These are phyloP conservation scores for Achroia grisella DNA, from an alignment of 1,140 invertebrate genomes.

Conservation along the genomic window DNA sequence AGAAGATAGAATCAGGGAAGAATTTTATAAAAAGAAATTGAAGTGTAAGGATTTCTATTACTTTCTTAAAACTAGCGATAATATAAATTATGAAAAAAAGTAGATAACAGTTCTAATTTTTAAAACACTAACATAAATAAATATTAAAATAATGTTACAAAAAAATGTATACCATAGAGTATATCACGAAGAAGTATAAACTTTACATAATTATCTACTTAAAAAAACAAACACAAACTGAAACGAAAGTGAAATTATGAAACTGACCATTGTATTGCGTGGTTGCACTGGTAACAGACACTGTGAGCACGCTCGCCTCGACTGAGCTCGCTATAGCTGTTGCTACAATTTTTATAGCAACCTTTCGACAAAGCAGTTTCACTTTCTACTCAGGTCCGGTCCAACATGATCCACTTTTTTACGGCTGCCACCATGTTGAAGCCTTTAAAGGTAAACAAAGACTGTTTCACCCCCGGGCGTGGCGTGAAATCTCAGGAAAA, in stretches of 20 bases:
- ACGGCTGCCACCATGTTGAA: conserved; percentile 22
- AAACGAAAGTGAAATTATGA: conserved; percentile 17
- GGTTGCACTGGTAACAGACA: conserved; percentile 25
- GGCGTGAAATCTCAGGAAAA: background rate
- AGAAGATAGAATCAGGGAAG: too few relatives aligned
- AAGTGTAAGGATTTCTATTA: too few relatives aligned
- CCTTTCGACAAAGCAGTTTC: conserved; percentile 47
- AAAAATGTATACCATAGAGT: too few relatives aligned
- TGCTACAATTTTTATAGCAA: conserved; percentile 65
- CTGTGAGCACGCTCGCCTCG: conserved; percentile 29
- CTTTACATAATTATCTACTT: background rate
- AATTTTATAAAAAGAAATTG: too few relatives aligned
- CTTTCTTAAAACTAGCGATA: too few relatives aligned
- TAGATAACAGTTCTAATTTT: too few relatives aligned
- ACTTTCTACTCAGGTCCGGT: conserved; percentile 60
- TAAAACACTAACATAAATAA: too few relatives aligned
- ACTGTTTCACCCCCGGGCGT: conserved; percentile 14
- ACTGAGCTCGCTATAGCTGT: conserved; percentile 41
- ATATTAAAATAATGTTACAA: too few relatives aligned
- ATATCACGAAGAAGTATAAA: background rate
- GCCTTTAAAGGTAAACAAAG: conserved; percentile 52
- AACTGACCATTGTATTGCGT: conserved; percentile 54
- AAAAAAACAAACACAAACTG: conserved; percentile 29
- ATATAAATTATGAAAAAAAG: too few relatives aligned
- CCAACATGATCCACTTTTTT: conserved; percentile 59